A percentile compares a stretch with the other conserved stretches of the same genome.
These are phyloP conservation scores for Mellilla xanthometata DNA, from an alignment of 2,888 invertebrate species.

Conservation along the genomic window DNA sequence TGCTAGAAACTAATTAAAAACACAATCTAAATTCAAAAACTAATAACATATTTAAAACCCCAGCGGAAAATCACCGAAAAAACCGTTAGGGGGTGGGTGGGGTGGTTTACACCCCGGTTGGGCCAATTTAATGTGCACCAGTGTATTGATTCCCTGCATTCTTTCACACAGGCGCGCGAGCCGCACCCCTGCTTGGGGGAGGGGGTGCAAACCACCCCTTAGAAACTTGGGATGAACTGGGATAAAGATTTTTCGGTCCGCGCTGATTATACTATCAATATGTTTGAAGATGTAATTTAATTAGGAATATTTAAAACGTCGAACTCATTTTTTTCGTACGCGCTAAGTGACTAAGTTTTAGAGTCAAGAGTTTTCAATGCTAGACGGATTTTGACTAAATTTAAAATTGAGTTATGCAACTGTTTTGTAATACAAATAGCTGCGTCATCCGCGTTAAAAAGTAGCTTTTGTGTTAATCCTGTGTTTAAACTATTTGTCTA, in stretches of 20 bases:
- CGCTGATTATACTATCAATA: slow-evolving; percentile 32
- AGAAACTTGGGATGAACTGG: slow-evolving; percentile 62
- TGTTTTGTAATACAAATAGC: too few species aligned
- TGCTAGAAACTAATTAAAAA: slow-evolving; percentile 13
- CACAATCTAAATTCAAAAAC: slow-evolving; percentile 19
- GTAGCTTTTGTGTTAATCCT: too few species aligned
- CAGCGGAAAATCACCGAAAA: slow-evolving; percentile 49
- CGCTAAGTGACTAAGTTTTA: too few species aligned
- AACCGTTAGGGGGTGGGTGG: slow-evolving; percentile 43
- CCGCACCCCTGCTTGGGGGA: slow-evolving; percentile 38
- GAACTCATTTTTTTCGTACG: too few species aligned
- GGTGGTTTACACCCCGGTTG: slow-evolving; percentile 38
- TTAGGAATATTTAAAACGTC: too few species aligned
- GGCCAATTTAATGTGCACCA: slow-evolving; percentile 77
- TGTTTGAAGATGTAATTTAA: slow-evolving; percentile 8
- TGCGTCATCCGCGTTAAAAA: too few species aligned
- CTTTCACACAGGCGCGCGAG: slow-evolving; percentile 81
- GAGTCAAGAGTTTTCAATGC: too few species aligned
- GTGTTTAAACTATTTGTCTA: too few species aligned
- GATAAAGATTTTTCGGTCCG: slow-evolving; percentile 68
- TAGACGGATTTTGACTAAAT: too few species aligned
- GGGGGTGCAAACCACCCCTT: slow-evolving; percentile 31
- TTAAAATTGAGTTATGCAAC: too few species aligned
- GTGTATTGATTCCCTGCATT: slow-evolving; percentile 76
- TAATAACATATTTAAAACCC: slow-evolving; percentile 36